Conservation (phyloP, 2,113 vertebrate species). For the Hemiprocne comata region DNA sequence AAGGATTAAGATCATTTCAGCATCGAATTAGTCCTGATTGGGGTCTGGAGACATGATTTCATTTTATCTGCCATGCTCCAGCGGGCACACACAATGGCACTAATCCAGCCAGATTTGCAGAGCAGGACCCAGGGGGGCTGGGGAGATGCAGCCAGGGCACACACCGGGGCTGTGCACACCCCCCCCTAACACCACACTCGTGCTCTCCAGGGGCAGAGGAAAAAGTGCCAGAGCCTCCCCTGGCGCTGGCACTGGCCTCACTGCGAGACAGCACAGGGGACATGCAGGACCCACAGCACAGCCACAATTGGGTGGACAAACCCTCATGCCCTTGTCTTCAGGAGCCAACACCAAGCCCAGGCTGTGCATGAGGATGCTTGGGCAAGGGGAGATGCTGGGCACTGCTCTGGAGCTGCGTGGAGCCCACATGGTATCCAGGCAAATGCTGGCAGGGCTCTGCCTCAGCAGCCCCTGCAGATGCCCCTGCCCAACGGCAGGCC, state of each 20-base stretch:
- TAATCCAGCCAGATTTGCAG: conserved; percentile 54
- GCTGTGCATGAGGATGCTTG: accelerated
- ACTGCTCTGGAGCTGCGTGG: background rate
- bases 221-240: background rate
- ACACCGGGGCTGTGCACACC: background rate
- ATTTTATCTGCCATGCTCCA: conserved; percentile 23
- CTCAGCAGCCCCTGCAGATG: background rate
- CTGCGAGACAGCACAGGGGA: background rate
- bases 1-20: conserved; percentile 39
- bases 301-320: background rate
- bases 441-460: background rate
- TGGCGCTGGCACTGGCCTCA: accelerated
- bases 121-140: background rate
- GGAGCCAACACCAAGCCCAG: background rate
- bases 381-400: background rate
- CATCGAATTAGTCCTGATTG: conserved; percentile 20
- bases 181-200: accelerated
- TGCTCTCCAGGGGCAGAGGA: background rate
- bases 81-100: background rate
- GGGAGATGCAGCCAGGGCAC: too few relatives aligned
- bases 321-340: accelerated
- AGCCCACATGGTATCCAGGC: background rate
- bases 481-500: background rate
- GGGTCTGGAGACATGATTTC: conserved; percentile 36
- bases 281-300: accelerated